Evolutionary conservation across 2,888 invertebrate genomes (phyloP).

Genomic region (Troides oblongomaculatus): DNA sequence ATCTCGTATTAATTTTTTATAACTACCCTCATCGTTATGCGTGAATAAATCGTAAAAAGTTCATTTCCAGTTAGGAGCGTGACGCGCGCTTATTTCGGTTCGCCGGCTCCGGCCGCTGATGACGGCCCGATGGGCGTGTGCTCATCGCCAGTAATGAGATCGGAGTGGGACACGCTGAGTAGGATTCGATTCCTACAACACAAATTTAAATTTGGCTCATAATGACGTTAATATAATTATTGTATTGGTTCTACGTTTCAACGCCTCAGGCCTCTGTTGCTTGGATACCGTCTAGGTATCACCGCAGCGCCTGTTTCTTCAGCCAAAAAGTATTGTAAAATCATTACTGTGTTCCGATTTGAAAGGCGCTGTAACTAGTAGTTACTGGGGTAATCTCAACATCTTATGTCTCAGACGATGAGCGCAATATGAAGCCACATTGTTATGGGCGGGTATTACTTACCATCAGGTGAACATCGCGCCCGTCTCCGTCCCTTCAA

Average conservation of each 20-base stretch:
- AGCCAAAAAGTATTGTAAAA: too few species aligned
- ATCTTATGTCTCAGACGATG: too few species aligned
- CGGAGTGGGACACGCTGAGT: slow-evolving; percentile 24
- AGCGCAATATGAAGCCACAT: too few species aligned
- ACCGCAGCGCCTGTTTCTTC: too few species aligned
- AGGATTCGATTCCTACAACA: not conserved
- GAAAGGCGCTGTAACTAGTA: too few species aligned
- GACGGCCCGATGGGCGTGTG: slow-evolving; percentile 37
- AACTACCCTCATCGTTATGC: not conserved
- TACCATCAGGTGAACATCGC: too few species aligned
- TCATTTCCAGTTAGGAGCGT: slow-evolving; percentile 12
- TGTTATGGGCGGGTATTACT: too few species aligned
- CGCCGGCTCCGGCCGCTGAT: slow-evolving; percentile 28
- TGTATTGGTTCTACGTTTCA: not conserved
- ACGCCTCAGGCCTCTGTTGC: too few species aligned
- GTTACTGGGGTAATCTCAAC: too few species aligned
- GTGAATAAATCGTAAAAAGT: slow-evolving; percentile 20
- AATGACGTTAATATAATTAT: not conserved
- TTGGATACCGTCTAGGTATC: too few species aligned
- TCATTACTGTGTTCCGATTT: too few species aligned
- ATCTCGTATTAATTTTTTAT: not conserved
- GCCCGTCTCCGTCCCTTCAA: too few species aligned
- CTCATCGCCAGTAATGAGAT: slow-evolving; percentile 39
- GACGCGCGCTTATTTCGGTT: slow-evolving; percentile 25
- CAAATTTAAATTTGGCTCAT: slow-evolving; percentile 21